These are phyloP conservation scores for Pachyramphus minor DNA, from an alignment of 2,113 vertebrate genomes.

Conservation along the genomic window DNA sequence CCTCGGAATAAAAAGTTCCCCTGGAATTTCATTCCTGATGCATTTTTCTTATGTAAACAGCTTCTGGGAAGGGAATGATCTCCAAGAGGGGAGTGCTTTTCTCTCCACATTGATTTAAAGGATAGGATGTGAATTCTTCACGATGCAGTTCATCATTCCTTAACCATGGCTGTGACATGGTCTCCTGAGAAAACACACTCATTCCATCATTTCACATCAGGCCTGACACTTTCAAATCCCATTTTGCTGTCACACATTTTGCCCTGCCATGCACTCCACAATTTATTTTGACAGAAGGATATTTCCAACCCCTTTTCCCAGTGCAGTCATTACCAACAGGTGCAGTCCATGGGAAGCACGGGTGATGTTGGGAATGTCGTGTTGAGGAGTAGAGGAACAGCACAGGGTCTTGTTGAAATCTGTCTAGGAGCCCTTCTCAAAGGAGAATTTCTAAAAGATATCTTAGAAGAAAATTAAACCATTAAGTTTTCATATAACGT, in stretches of 20 bases:
- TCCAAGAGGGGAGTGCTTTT: not conserved
- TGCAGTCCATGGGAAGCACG: not conserved
- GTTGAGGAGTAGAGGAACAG: not conserved
- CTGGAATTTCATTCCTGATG: not conserved
- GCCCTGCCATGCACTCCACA: not conserved
- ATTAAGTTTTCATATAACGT: not conserved
- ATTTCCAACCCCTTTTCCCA: not conserved
- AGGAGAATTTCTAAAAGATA: not conserved
- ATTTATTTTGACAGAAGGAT: not conserved
- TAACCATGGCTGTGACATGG: not conserved
- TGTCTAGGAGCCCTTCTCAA: not conserved
- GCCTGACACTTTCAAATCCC: not conserved
- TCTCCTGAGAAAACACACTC: not conserved
- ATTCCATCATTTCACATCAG: not conserved
- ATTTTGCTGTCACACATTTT: not conserved
- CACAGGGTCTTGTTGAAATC: not conserved
- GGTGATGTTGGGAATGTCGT: rapidly evolving
- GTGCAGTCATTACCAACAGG: not conserved
- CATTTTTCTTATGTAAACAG: not conserved
- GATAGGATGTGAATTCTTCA: not conserved
- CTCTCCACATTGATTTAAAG: not conserved
- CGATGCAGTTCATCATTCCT: not conserved
- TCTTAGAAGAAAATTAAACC: not conserved
- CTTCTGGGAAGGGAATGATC: not conserved
- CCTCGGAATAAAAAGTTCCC: not conserved